Conservation (phyloP, 1,140 invertebrate genomes). For the Philaenus spumarius region DNA sequence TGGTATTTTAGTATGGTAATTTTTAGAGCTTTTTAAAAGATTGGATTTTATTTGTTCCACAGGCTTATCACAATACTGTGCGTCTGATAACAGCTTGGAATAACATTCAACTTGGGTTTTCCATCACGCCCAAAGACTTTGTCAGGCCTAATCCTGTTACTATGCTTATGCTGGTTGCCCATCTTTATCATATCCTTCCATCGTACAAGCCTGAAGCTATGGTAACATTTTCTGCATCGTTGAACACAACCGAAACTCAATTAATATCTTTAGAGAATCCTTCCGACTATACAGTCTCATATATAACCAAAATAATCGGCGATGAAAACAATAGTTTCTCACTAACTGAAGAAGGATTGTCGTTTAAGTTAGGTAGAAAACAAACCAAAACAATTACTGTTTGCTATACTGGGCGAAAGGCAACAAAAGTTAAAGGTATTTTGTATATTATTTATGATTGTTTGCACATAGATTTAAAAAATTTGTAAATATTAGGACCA, state of each 20-base stretch:
- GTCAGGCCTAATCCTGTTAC: conserved; percentile 35
- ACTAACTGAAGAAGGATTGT: background rate
- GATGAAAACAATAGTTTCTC: background rate
- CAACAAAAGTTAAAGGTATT: conserved; percentile 13
- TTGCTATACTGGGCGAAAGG: conserved; percentile 7
- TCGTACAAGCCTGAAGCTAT: conserved; percentile 26
- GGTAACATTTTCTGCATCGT: conserved; percentile 5
- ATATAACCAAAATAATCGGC: conserved; percentile 7
- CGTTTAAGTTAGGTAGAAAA: background rate
- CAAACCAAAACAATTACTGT: background rate
- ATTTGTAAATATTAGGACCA: too few relatives aligned
- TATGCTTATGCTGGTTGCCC: conserved; percentile 37
- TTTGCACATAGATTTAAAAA: too few relatives aligned
- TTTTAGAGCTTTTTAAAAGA: too few relatives aligned
- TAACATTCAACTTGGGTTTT: conserved; percentile 38
- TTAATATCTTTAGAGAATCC: conserved; percentile 14
- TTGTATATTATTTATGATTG: background rate
- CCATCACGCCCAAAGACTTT: conserved; percentile 36
- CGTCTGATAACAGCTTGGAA: conserved; percentile 37
- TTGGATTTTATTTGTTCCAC: too few relatives aligned
- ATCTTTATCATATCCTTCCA: conserved; percentile 38
- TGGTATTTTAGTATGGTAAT: too few relatives aligned
- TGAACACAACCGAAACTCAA: background rate
- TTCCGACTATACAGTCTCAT: conserved; percentile 1
- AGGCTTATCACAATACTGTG: conserved; percentile 39